Base-by-base conservation (phyloP, 2,888 invertebrate genomes). In the Netelia melanura region DNA sequence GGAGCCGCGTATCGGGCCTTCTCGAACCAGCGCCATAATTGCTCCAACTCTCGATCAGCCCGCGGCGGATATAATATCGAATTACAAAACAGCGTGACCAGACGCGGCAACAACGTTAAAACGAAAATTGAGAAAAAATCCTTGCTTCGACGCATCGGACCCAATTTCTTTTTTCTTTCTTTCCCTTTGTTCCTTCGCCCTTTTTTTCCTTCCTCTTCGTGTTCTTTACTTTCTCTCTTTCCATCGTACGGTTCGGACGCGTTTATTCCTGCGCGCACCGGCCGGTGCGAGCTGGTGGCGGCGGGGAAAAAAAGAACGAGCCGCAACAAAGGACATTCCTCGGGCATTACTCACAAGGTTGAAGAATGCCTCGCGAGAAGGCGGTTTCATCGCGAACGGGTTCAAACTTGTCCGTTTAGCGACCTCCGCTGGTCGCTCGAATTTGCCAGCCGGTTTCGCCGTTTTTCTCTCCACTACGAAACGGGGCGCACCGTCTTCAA, bases 251-350 rank as follows among this genome's bases (percentile, higher is more conserved):
- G 43, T 9, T 68, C 54, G 54, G 67, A n/a, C 65, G 77, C 72
- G 8, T 67, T 78, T 64, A 70, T 74, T 61, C 68, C 62, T 25
- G 61, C 61, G 44, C 21, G 56, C 74, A 14, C 70, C 43, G 38
- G 61, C 30, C 30, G 30, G 5, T 30, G 30, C 30, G 30, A 30
- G 30, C 30, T 30, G 30, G 30, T 30, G 30, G 30, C 30, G 5
- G 0, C 30, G 30, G 71, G 54, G 79, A 83, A 76, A 84, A 83
- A 81, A 84, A 85, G 72, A 84, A 83, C 86, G 80, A 84, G 83
- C 80, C 76, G 87, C 84, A 88, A 89, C 89, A 89, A 89, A 89
- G 54, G 88, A 86, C 89, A 89, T 90, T 90, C 89, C 88, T 82
- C 58, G 83, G 80, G 86, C 86, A 85, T 89, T 90, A 89, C 88